phyloP scores from a whole-genome alignment of 53 echinoderm and acorn worm species.

The Echinarachnius parma region DNA sequence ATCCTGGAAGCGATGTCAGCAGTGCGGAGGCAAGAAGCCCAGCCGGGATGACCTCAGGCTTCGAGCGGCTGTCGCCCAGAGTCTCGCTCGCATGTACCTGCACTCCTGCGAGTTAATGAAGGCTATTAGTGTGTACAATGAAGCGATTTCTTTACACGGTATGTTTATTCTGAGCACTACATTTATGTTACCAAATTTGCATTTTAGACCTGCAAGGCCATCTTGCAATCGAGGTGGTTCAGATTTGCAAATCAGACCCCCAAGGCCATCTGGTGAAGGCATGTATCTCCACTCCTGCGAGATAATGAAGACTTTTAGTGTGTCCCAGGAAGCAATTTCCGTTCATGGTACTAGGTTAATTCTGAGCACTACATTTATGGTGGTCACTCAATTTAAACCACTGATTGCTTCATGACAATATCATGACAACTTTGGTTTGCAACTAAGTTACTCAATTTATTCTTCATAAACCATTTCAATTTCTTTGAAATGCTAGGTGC shows the following conservation, averaged over 20 bases:
- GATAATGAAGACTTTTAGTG: slow-evolving; percentile 40
- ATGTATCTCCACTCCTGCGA: slow-evolving; percentile 51
- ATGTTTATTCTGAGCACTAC: too few relatives aligned
- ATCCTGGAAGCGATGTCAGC: slow-evolving; percentile 37
- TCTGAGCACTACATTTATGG: too few relatives aligned
- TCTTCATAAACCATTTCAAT: too few relatives aligned
- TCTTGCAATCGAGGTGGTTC: too few relatives aligned
- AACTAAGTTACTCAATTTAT: too few relatives aligned
- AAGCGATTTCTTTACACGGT: slow-evolving; percentile 55
- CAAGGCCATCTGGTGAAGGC: too few relatives aligned
- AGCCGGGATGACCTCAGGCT: slow-evolving; percentile 37
- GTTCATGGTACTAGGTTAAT: slow-evolving; percentile 54
- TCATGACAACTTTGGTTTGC: too few relatives aligned
- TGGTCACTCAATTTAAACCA: too few relatives aligned
- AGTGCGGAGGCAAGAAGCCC: not conserved
- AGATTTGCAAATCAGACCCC: too few relatives aligned
- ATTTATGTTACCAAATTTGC: too few relatives aligned
- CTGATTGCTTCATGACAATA: too few relatives aligned
- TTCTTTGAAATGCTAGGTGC: slow-evolving; percentile 10
- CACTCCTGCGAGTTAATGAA: slow-evolving; percentile 46
- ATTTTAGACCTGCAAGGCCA: too few relatives aligned
- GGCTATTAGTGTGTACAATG: slow-evolving; percentile 46
- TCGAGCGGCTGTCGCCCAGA: slow-evolving; percentile 50
- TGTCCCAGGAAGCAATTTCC: slow-evolving; percentile 49
- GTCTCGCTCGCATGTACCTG: slow-evolving; percentile 46